Evolutionary conservation across 1,140 invertebrate species (phyloP).

Genomic region (Luehdorfia chinensis): DNA sequence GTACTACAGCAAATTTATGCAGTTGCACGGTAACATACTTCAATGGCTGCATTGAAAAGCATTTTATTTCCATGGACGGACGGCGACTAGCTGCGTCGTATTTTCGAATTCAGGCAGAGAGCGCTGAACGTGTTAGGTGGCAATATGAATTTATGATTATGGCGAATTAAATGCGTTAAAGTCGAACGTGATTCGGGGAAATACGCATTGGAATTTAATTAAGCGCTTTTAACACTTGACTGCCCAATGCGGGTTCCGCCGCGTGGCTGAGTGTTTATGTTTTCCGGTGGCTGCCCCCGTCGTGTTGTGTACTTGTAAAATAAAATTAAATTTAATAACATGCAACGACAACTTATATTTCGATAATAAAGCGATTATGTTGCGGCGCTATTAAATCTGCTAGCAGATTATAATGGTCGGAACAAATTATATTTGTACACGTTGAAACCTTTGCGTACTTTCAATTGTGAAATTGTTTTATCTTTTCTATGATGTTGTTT

Average conservation of each 20-base stretch:
- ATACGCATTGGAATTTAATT: slow-evolving; percentile 61
- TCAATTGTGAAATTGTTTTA: no score
- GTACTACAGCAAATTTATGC: slow-evolving; percentile 68
- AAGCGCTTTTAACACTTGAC: slow-evolving; percentile 54
- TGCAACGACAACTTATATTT: slow-evolving; percentile 14
- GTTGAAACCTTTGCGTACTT: no score
- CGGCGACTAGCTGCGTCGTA: slow-evolving; percentile 44
- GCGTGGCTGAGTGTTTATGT: slow-evolving; percentile 31
- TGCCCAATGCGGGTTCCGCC: slow-evolving; percentile 32
- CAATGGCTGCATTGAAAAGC: slow-evolving; percentile 67
- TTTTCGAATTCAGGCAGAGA: slow-evolving; percentile 55
- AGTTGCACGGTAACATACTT: slow-evolving; percentile 66
- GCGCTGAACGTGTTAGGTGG: slow-evolving; percentile 47
- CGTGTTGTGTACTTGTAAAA: slow-evolving; percentile 17
- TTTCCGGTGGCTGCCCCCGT: slow-evolving; percentile 19
- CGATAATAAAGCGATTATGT: slow-evolving; percentile 16
- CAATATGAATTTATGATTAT: slow-evolving; percentile 67
- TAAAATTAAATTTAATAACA: slow-evolving; percentile 19
- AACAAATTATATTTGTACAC: neutral
- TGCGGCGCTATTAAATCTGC: slow-evolving; percentile 12
- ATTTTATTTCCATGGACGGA: slow-evolving; percentile 67
- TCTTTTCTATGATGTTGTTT: no score
- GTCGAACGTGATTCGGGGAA: slow-evolving; percentile 50
- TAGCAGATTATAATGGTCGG: slow-evolving; percentile 5
- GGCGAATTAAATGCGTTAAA: slow-evolving; percentile 62